Base-by-base conservation (phyloP, 2,797 vertebrate species). In the Hyperoplus lanceolatus region DNA sequence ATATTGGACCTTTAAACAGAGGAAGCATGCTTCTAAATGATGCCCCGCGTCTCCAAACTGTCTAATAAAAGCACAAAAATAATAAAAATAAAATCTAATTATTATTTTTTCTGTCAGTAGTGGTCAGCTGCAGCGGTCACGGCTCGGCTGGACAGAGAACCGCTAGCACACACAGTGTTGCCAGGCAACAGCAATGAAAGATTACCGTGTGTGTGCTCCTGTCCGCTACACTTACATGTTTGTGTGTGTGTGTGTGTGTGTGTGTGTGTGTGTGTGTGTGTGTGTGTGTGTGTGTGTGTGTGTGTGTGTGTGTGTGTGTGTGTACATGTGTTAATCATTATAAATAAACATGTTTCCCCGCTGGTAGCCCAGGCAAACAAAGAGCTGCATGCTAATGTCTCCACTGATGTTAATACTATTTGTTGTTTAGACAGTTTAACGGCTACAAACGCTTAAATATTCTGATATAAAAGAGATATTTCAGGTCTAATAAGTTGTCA, bases 161-260 rank as follows among this genome's bases (percentile, higher is more conserved):
- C 77, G 85, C 89, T 80, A 92, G 82, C 82, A 91, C 93, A 94
- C 90, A 92, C 87, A 90, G 90, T 59, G 95, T 95, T 95, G 95
- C 94, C 93, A 95, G 92, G 95, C 94, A 96, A 96, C 95, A 95
- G 92, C 94, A 92, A 86, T 90, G 92, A 94, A 92, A 92, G 94
- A 94, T 92, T 84, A 89, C 80, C 81, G 81, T 88, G 89, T 84
- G 75, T 69, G 64, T 21, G 62, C 43, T 61, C 70, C 59, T 45
- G 21, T 51, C 13, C 60, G 36, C 58, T 49, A 68, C 77, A 69
- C 58, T 29, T 42, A 14, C 14, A 39, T 38, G 70, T 71, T 46
- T 58, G 3, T 16, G 42, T 59, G 55, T 71, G 62, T 66, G 70
- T 73, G 53, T 64, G 4, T 36, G 38, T 66, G 54, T 70, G 58